Evolutionary conservation across 64 coral and sea anemone genomes (phyloP), one percentile per base, ranked within the genome.

Genomic region (Stylophora pistillata): DNA sequence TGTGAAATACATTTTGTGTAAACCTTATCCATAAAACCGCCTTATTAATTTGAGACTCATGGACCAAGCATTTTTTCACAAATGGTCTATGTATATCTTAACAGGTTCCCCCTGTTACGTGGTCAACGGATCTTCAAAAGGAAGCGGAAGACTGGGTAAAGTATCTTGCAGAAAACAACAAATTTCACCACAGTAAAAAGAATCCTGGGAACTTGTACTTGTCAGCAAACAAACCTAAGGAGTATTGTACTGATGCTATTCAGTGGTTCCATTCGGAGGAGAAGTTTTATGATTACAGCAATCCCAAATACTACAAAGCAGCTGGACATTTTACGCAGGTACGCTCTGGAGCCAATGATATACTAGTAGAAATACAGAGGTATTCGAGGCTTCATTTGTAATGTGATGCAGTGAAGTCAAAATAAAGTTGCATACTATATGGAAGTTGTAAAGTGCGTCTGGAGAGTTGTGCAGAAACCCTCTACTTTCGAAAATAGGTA

Each of bases 311-410:
- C 15, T 11, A 16, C 0, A 2, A 34, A 2, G 16, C n/a, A 16
- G 73, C 85, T 14, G 85, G 71, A 74, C 69, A 87, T 62, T 87
- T 86, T 59, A 86, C 47, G 4, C 66, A 73, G 85, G 85, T 86
- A 27, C 10, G 20, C 28, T n/a, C 23, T 11, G 21, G 10, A 4
- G 10, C 5, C 4, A 68, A 21, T 16, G 6, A 30, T 29, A 58
- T 15, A 75, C 20, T 15, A 12, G 41, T 15, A 6, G 14, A 75
- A 75, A 47, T 37, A 75, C 18, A 75, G 9, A 75, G 20, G 33
- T 17, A 17, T 23, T 18, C 9, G 61, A 7, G 17, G 17, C 23
- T 17, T 64, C 61, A 4, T 17, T 0, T 21, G 14, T 21, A 17
- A 7, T 3, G 37, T 47, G 37, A 7, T 47, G 7, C 37, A 47